Evolutionary conservation across 2,113 vertebrate genomes (phyloP), one percentile per base, ranked within the genome.

Genomic region (Tupaia chinensis): DNA sequence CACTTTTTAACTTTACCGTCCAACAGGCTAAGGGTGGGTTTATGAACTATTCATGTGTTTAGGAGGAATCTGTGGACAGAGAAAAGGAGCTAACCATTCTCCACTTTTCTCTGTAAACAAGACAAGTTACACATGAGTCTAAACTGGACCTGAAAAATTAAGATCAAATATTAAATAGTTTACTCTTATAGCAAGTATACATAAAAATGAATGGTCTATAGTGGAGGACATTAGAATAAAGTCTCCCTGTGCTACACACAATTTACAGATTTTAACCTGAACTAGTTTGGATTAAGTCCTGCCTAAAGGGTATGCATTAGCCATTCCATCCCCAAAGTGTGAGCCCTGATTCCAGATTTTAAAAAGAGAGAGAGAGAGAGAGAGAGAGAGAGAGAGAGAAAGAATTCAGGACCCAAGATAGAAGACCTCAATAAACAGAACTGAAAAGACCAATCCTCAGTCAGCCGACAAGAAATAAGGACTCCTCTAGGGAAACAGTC

Each of bases 111-210:
- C 58, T 72, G 25, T 23, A 91, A 77, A 83, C 4, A 70, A 87
- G 76, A 74, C 54, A 90, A 68, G 9, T 20, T 82, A 3, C 11
- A 65, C 73, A 58, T 87, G 68, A 20, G 8, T 80, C 23, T 54
- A 90, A 80, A 87, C 9, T 84, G 72, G 4, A 95, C 82, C 70
- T 93, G 17, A 95, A 76, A 76, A 89, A 84, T 83, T 72, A 22
- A 89, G 9, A 93, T 87, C 8, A 93, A 68, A 78, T 79, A 72
- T 89, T 93, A 34, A 56, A 1, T 95, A 82, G 74, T 56, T 25
- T 76, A 70, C 25, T 79, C 34, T 85, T 87, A 63, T 0, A 65
- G 17, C 23, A 86, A 65, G 3, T 78, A 79, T 72, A 56, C 11
- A 83, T 65, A 27, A 66, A 88, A 86, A 87, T 68, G 66, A 11